Evolutionary conservation across 2,888 invertebrate genomes (phyloP), one percentile per base, ranked within the genome.

Genomic region (Melanostoma mellinum): DNA sequence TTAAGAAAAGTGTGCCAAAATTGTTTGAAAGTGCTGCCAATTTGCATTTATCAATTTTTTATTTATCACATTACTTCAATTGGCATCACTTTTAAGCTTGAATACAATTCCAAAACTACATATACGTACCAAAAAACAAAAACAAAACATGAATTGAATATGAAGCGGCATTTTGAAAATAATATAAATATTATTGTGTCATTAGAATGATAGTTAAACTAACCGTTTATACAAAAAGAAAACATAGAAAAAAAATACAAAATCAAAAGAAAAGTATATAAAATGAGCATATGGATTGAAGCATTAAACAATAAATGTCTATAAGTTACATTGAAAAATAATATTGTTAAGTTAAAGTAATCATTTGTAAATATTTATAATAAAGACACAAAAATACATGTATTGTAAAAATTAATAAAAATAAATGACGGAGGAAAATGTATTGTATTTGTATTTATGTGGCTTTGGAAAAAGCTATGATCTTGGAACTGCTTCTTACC

Each of bases 341-440:
- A 63, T 74, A 77, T 81, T 68, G 75, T 72, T 77, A 78, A 82
- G 79, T 86, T 87, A 88, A 86, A 85, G 86, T 86, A 87, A 86
- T 81, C 38, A 77, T 76, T 82, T 85, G 78, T 86, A 86, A 86
- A 85, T 87, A 84, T 75, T 85, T 85, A 87, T 82, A 87, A 85
- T 86, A 86, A 79, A 87, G 82, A 86, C 81, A 75, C 73, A 76
- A 84, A 71, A 60, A 77, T 85, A 84, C 86, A 87, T 87, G 86
- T 87, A 88, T 85, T 87, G 87, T 88, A 88, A 87, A 87, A 87
- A 86, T 61, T 63, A 63, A 86, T 67, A 71, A 75, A 69, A 69
- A 82, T 6, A 38, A 82, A 65, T 56, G 52, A 68, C 20, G 75
- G 71, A 75, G 48, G 40, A 73, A 55, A 42, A 10, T 46, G 40